phyloP scores from a whole-genome alignment of 2,888 invertebrate genomes.

The Rhorus exstirpatorius region DNA sequence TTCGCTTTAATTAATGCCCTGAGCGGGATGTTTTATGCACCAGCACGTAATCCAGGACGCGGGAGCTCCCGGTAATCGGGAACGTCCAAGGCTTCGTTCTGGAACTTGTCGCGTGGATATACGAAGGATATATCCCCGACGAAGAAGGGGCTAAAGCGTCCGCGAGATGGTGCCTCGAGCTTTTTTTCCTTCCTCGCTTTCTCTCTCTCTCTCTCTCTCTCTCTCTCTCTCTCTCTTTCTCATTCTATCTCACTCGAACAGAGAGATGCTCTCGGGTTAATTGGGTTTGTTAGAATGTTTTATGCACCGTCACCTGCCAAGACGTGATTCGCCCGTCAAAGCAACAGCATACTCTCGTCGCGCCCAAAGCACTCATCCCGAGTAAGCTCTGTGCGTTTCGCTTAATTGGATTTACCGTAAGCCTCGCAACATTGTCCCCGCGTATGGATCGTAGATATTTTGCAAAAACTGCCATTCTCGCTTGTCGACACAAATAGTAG shows the following conservation, averaged over 20 bases:
- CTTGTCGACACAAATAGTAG: too few relatives aligned
- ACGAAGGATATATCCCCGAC: slow-evolving; percentile 55
- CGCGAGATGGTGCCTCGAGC: slow-evolving; percentile 24
- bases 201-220: slow-evolving; percentile 10
- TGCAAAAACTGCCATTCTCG: too few relatives aligned
- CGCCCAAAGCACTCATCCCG: neutral
- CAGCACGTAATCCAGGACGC: slow-evolving; percentile 69
- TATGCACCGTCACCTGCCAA: slow-evolving; percentile 69
- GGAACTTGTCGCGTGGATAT: slow-evolving; percentile 43
- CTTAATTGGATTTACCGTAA: slow-evolving; percentile 59
- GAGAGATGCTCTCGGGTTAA: slow-evolving; percentile 56
- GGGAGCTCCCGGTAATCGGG: slow-evolving; percentile 57
- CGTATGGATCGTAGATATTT: too few relatives aligned
- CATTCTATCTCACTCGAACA: neutral
- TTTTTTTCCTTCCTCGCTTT: slow-evolving; percentile 10
- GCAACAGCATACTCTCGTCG: slow-evolving; percentile 43
- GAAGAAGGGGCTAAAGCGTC: slow-evolving; percentile 28
- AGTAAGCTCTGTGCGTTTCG: slow-evolving; percentile 41
- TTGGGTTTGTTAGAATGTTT: slow-evolving; percentile 71
- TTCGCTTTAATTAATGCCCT: slow-evolving; percentile 74
- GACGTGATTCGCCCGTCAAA: slow-evolving; percentile 68
- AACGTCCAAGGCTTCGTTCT: slow-evolving; percentile 55
- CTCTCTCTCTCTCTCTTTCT: slow-evolving; percentile 3
- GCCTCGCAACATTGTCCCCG: slow-evolving; percentile 10
- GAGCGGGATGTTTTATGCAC: slow-evolving; percentile 74